Conservation (phyloP, 2,888 invertebrate species). For the Orthosia cruda region DNA sequence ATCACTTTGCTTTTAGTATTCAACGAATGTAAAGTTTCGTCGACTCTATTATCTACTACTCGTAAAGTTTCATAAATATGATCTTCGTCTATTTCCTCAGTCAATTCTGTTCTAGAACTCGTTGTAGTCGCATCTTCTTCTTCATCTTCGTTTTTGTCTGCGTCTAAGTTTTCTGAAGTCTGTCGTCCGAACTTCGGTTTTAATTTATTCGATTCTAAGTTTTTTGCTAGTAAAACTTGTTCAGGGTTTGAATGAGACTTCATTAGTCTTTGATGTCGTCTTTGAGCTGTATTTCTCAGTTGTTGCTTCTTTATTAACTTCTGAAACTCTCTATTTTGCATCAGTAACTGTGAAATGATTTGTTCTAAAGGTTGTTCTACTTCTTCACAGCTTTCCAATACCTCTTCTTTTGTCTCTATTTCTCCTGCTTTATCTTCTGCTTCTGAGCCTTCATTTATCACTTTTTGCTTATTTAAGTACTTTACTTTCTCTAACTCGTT, state of each 20-base stretch:
- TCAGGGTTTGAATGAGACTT: conserved; percentile 91
- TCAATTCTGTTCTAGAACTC: conserved; percentile 72
- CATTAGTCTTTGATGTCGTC: conserved; percentile 90
- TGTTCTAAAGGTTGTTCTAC: conserved; percentile 93
- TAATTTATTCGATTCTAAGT: conserved; percentile 77
- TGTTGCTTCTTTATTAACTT: conserved; percentile 95
- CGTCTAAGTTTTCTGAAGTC: conserved; percentile 82
- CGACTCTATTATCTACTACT: conserved; percentile 83
- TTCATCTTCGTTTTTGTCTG: conserved; percentile 64
- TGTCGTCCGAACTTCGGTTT: conserved; percentile 86
- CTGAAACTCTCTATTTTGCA: conserved; percentile 96
- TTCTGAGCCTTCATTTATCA: conserved; percentile 88
- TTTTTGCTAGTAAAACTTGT: conserved; percentile 87
- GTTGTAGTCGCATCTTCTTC: conserved; percentile 69
- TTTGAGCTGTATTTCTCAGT: conserved; percentile 90
- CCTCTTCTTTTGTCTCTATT: conserved; percentile 72
- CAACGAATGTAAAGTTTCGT: conserved; percentile 78
- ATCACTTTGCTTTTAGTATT: conserved; percentile 83
- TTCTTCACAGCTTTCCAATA: conserved; percentile 82
- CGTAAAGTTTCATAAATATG: conserved; percentile 93
- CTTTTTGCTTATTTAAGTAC: conserved; percentile 89
- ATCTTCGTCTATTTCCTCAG: conserved; percentile 86
- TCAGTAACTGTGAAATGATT: conserved; percentile 95
- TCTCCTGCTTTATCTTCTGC: conserved; percentile 82
- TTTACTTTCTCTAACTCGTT: conserved; percentile 90